These are phyloP conservation scores for Tubulanus polymorphus DNA, from an alignment of 2,888 invertebrate species.

Conservation along the genomic window DNA sequence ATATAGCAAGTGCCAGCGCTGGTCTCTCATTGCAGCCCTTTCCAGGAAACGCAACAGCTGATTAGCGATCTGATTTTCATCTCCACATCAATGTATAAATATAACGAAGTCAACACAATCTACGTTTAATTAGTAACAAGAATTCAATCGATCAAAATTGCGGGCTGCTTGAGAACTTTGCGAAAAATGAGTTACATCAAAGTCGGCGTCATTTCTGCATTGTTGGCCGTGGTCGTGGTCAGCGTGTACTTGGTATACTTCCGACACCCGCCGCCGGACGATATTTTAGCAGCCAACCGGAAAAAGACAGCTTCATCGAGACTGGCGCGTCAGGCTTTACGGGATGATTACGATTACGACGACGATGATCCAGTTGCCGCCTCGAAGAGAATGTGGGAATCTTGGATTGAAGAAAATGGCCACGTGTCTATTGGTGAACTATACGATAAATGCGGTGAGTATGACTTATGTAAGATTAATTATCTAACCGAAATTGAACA, in stretches of 20 bases:
- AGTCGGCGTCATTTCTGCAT: background rate
- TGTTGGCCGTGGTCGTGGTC: background rate
- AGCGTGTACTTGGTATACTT: background rate
- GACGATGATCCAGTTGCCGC: slow-evolving; percentile 10
- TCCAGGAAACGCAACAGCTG: too few species aligned
- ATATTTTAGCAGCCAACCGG: background rate
- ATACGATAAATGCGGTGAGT: slow-evolving; percentile 30
- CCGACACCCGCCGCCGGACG: background rate
- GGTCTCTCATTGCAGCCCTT: too few species aligned
- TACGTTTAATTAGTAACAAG: too few species aligned
- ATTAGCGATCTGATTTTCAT: too few species aligned
- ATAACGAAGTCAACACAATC: too few species aligned
- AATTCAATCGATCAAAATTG: too few species aligned
- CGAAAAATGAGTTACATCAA: too few species aligned
- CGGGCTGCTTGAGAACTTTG: too few species aligned
- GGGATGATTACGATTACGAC: background rate
- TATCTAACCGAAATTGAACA: too few species aligned
- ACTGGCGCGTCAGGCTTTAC: background rate
- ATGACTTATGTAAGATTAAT: background rate
- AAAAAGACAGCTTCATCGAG: too few species aligned
- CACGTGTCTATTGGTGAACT: slow-evolving; percentile 31
- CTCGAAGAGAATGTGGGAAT: slow-evolving; percentile 24
- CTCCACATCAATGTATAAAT: too few species aligned
- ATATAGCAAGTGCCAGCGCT: too few species aligned
- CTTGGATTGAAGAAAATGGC: slow-evolving; percentile 26